Evolutionary conservation across 2,113 vertebrate species (phyloP), one percentile per base, ranked within the genome.

Genomic region (Pleuronectes platessa): DNA sequence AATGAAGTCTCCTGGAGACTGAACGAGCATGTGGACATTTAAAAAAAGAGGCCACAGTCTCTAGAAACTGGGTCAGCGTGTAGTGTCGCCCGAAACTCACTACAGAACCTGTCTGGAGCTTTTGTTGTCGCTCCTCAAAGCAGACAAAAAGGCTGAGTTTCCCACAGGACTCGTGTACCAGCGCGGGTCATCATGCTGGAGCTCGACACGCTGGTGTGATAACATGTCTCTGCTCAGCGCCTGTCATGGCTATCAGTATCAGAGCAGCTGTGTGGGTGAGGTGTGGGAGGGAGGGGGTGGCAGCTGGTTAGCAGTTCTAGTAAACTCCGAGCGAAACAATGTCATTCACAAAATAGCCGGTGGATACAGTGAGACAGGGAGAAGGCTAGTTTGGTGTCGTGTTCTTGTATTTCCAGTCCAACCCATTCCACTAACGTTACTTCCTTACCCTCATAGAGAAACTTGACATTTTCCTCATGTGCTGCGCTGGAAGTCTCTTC

Each of bases 381-480:
- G 12, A 61, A 24, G 5, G 21, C 10, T 31, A n/a, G 23, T 68
- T 12, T 20, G 10, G 51, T 15, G 11, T 65, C 13, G 11, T 20
- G 40, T 70, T 56, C 62, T 70, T 2, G 1, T 21, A 14, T 60
- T 79, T 69, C 72, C 63, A 74, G 74, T 63, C 60, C 12, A 51
- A 61, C 23, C 23, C 3, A 10, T n/a, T 37, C 5, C 1, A 11
- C n/a, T n/a, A n/a, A n/a, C 31, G 4, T 49, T 3, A 35, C n/a
- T 60, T 18, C 10, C 90, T 93, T 88, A 97, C 97, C 96, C 88
- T 96, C 94, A 0, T 95, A 94, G 21, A 97, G 74, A 61, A 98
- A 98, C 71, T 93, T 95, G 67, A 98, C 97, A 0, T 98, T 98
- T 84, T 98, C 96, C 86, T 97, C 94, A 0, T 98, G 97, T 1